Evolutionary conservation across 1,140 invertebrate genomes (phyloP), one percentile per base, ranked within the genome.

Genomic region (Cryptotermes secundus): DNA sequence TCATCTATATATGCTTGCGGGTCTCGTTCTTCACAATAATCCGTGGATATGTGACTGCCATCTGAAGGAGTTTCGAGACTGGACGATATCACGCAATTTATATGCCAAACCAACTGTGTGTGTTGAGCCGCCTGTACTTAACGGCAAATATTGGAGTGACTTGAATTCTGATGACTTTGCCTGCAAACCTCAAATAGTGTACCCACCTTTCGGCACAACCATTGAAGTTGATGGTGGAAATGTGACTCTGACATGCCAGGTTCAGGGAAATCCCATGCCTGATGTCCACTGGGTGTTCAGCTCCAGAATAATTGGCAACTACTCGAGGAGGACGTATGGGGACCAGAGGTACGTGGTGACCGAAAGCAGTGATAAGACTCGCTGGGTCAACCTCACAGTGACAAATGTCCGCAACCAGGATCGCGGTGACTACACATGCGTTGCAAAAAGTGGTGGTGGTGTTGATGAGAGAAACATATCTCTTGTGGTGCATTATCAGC

Each of bases 1-100:
- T 53, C 89, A 91, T n/a, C 88, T 96, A 45, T 90, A 90, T 0
- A 93, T 92, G 49, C 89, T 97, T 31, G 92, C 92, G n/a, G 94
- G 94, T 85, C 89, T 98, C 3, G 95, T 94, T 83, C 90, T 98
- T 0, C 92, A 94, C 83, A 93, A 94, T 84, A 98, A 98, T 88
- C 94, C 94, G 0, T 98, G 97, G 97, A 92, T 94, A 79, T 98
- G 97, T 87, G 96, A 97, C 88, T 98, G 97, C 87, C 92, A 94
- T 84, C 89, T 98, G 80, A 94, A 95, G 86, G 91, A 91, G 14
- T 96, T 98, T 85, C 92, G 95, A 35, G 92, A 96, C 86, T 97
- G 94, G 93, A 91, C 94, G 19, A 92, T 96, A 1, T 91, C 92
- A 45, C 91, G 91, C 53, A 94, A 95, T n/a, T 89, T 96, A 0